These are phyloP conservation scores for Criorhina ranunculi DNA, from an alignment of 2,888 invertebrate genomes.

Conservation along the genomic window DNA sequence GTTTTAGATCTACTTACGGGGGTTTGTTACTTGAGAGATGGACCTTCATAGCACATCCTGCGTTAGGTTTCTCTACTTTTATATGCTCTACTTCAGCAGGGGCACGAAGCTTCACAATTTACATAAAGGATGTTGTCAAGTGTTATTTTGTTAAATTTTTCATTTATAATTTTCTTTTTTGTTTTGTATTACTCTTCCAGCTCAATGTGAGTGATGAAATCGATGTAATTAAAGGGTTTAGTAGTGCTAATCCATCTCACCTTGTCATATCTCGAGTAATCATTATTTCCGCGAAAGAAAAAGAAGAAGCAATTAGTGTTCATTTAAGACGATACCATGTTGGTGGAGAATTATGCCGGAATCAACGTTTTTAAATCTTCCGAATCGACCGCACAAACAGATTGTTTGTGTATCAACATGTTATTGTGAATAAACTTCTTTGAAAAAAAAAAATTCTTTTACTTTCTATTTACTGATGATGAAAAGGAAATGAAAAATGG, in stretches of 20 bases:
- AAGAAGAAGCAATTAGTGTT: slow-evolving; percentile 86
- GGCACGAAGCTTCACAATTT: no score
- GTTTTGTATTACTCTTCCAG: slow-evolving; percentile 84
- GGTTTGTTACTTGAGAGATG: no score
- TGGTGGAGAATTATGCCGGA: slow-evolving; percentile 89
- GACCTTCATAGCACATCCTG: no score
- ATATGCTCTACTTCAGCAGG: no score
- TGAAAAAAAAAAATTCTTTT: slow-evolving; percentile 14
- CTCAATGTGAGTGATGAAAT: slow-evolving; percentile 90
- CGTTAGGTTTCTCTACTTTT: no score
- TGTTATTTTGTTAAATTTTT: no score
- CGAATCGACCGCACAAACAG: slow-evolving; percentile 80
- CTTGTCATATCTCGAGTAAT: slow-evolving; percentile 89
- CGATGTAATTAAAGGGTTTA: slow-evolving; percentile 90
- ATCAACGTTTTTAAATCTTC: slow-evolving; percentile 82
- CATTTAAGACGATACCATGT: slow-evolving; percentile 88
- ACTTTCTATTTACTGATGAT: background rate
- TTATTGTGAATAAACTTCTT: slow-evolving; percentile 36
- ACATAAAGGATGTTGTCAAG: no score
- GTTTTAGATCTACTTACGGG: no score
- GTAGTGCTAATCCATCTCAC: slow-evolving; percentile 88
- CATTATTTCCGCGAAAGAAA: slow-evolving; percentile 86
- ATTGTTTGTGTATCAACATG: background rate
- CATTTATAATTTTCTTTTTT: background rate
- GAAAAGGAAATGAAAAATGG: no score